Evolutionary conservation across 2,113 vertebrate genomes (phyloP).

Genomic region (Eublepharis macularius): DNA sequence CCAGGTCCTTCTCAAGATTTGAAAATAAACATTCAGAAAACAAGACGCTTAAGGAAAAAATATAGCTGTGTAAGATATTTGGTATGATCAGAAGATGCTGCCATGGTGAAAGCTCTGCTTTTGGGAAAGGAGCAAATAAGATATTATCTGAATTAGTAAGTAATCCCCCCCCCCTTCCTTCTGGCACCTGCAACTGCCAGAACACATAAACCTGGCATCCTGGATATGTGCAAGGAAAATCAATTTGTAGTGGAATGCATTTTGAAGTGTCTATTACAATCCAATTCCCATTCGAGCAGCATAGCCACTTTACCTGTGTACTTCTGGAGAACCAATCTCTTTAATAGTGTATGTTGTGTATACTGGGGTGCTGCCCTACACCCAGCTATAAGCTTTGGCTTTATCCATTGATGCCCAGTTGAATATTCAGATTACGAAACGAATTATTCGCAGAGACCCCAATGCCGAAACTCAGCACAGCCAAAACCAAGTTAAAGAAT

Average conservation of each 20-base stretch:
- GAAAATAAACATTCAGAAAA: neutral
- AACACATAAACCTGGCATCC: neutral
- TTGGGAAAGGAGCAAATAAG: neutral
- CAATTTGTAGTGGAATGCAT: conserved; percentile 15
- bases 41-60: neutral
- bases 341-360: neutral
- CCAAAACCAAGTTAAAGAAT: neutral
- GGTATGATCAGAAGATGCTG: neutral
- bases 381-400: neutral
- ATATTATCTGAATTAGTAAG: conserved; percentile 8
- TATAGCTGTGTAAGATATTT: neutral
- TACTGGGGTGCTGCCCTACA: neutral
- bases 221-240: conserved; percentile 18
- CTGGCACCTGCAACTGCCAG: neutral
- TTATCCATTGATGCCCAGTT: neutral
- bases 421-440: neutral
- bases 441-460: neutral
- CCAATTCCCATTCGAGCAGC: conserved; percentile 13
- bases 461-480: neutral
- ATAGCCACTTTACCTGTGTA: neutral
- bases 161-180: neutral
- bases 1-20: too few species aligned
- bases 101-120: neutral
- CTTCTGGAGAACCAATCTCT: conserved; percentile 4
- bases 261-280: conserved; percentile 27